Conservation (phyloP, 1,140 invertebrate species). For the Drosophila lowei region DNA sequence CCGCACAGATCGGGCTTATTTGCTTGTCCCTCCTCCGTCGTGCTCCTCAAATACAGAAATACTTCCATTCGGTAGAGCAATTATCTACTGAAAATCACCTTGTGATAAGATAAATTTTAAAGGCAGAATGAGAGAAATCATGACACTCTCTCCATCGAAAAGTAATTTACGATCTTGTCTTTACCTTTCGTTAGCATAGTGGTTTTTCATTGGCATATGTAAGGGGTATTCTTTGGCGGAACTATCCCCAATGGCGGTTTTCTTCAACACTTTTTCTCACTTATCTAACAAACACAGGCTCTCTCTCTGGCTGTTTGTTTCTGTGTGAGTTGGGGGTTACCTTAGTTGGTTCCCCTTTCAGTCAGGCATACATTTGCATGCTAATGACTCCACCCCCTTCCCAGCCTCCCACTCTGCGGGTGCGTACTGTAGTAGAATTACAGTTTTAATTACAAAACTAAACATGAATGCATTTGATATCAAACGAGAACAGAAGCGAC, state of each 20-base stretch:
- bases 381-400: constrained; percentile 46
- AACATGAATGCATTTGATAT: constrained; percentile 79
- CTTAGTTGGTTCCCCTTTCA: constrained; percentile 51
- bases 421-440: constrained; percentile 45
- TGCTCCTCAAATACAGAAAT: too few relatives aligned
- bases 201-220: too few relatives aligned
- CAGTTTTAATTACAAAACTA: constrained; percentile 79
- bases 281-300: constrained; percentile 62
- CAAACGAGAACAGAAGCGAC: constrained; percentile 55
- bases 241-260: too few relatives aligned
- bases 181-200: too few relatives aligned
- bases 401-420: constrained; percentile 1
- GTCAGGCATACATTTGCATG: constrained; percentile 74
- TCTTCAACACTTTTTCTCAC: constrained; percentile 24
- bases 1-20: too few relatives aligned
- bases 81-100: too few relatives aligned
- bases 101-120: too few relatives aligned
- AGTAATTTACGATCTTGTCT: too few relatives aligned
- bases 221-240: neutral
- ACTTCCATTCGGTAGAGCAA: too few relatives aligned
- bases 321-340: constrained; percentile 26
- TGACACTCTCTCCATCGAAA: too few relatives aligned
- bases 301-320: constrained; percentile 9
- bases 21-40: too few relatives aligned
- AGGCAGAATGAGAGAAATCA: too few relatives aligned